Evolutionary conservation across 2,113 vertebrate species (phyloP).

Genomic region (Maccullochella peelii): DNA sequence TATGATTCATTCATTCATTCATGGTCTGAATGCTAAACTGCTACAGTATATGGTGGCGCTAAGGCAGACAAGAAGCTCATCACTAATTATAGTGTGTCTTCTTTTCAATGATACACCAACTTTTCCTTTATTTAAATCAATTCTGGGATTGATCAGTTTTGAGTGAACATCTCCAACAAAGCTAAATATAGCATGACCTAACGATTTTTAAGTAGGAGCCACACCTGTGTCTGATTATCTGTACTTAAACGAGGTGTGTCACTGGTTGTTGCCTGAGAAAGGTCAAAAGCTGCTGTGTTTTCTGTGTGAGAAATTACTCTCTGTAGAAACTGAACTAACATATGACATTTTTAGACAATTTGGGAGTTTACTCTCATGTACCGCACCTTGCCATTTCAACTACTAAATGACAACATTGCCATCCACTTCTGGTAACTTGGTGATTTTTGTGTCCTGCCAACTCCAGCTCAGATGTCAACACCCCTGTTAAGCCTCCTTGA

Average conservation of each 20-base stretch:
- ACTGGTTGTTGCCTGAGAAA: constrained; percentile 5
- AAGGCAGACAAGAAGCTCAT: no score
- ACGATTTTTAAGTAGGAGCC: neutral
- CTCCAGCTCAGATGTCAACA: constrained; percentile 18
- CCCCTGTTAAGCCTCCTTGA: constrained; percentile 18
- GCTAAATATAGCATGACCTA: no score
- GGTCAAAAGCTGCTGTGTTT: neutral
- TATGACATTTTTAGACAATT: neutral
- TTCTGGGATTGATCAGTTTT: neutral
- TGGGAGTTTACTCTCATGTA: neutral
- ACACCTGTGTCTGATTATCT: constrained; percentile 7
- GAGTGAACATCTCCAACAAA: neutral
- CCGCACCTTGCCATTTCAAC: neutral
- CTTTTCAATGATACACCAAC: neutral
- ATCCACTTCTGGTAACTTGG: neutral
- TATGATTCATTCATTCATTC: neutral
- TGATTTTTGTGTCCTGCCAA: constrained; percentile 1
- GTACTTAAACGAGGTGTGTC: neutral
- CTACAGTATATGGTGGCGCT: neutral
- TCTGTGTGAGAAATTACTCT: neutral
- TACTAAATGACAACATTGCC: neutral
- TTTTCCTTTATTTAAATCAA: neutral
- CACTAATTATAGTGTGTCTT: neutral
- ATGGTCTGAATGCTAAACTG: no score
- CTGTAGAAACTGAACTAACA: neutral